Evolutionary conservation across 2,888 invertebrate genomes (phyloP).

Genomic region (Pseudolycoriella hygida): DNA sequence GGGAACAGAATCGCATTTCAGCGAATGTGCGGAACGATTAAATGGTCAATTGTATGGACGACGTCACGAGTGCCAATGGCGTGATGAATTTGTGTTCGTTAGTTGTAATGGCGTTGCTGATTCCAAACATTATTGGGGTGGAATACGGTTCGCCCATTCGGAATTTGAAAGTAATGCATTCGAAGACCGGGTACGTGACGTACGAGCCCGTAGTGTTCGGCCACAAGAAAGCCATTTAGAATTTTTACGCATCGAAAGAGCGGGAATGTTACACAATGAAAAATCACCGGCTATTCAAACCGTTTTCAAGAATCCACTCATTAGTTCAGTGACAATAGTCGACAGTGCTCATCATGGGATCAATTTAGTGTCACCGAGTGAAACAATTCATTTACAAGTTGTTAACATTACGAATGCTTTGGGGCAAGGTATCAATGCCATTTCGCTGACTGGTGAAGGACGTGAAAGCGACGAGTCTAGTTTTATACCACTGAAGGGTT

Average conservation of each 20-base stretch:
- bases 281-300: conserved; percentile 85
- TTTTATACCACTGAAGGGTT: conserved; percentile 64
- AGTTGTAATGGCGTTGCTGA: conserved; percentile 39
- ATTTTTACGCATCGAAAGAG: conserved; percentile 71
- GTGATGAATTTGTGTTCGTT: conserved; percentile 82
- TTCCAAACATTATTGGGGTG: conserved; percentile 84
- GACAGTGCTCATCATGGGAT: conserved; percentile 83
- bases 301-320: conserved; percentile 67
- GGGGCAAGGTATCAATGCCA: conserved; percentile 77
- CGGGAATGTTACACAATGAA: conserved; percentile 89
- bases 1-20: conserved; percentile 56
- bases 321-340: conserved; percentile 65
- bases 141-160: conserved; percentile 77
- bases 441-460: conserved; percentile 86
- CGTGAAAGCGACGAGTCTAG: conserved; percentile 75
- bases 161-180: conserved; percentile 78
- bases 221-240: conserved; percentile 60
- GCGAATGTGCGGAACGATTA: conserved; percentile 71
- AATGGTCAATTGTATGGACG: conserved; percentile 82
- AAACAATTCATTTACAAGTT: conserved; percentile 57
- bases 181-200: conserved; percentile 64
- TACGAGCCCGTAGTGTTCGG: conserved; percentile 49
- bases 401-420: conserved; percentile 61
- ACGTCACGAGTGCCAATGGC: conserved; percentile 72
- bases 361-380: conserved; percentile 75